Evolutionary conservation across 2,888 invertebrate species (phyloP).

Genomic region (Furcula furcula): DNA sequence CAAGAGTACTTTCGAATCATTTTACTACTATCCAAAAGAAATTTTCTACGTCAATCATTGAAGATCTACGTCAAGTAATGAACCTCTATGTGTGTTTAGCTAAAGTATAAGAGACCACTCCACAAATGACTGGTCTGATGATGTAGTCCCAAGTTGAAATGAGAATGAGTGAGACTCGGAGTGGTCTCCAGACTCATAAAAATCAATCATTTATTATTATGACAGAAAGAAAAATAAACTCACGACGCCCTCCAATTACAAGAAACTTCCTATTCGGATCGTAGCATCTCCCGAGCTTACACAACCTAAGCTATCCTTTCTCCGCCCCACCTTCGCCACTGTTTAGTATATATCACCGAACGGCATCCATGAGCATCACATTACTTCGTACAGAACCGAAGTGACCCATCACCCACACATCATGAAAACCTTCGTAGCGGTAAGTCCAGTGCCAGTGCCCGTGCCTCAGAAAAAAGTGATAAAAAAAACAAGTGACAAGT

Average conservation of each 20-base stretch:
- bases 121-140: too few species aligned
- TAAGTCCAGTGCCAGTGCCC: constrained; percentile 66
- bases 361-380: constrained; percentile 62
- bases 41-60: too few species aligned
- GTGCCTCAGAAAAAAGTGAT: constrained; percentile 37
- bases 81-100: too few species aligned
- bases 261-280: constrained; percentile 66
- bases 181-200: too few species aligned
- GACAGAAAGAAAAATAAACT: constrained; percentile 48
- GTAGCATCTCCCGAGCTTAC: constrained; percentile 73
- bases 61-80: too few species aligned
- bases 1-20: too few species aligned
- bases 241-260: constrained; percentile 70
- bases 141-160: too few species aligned
- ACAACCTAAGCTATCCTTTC: constrained; percentile 76
- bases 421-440: constrained; percentile 81
- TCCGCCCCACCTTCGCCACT: constrained; percentile 70
- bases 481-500: constrained; percentile 56
- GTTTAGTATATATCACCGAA: constrained; percentile 69
- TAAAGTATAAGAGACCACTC: too few species aligned
- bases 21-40: too few species aligned
- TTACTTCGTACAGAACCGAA: constrained; percentile 68
- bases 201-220: too few species aligned
- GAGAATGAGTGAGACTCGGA: too few species aligned
- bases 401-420: constrained; percentile 75